Base-by-base conservation (phyloP, 2,797 vertebrate genomes). In the Echiichthys vipera region DNA sequence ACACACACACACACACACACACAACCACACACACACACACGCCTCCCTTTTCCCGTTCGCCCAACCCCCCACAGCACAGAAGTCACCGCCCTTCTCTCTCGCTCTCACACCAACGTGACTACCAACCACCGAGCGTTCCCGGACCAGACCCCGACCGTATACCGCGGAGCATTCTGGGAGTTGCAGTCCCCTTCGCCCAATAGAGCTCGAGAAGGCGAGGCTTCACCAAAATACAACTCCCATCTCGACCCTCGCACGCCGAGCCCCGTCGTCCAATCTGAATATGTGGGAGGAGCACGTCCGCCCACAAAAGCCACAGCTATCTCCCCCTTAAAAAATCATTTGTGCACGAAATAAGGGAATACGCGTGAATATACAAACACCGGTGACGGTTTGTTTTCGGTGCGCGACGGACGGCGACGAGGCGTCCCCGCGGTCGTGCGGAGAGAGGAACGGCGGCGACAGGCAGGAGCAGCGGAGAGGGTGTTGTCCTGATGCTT, bases 261-360 rank as follows among this genome's bases (percentile, higher is more conserved):
- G 89, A 91, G 83, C 58, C 61, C 86, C 80, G 71, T 83, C 87
- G 84, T 90, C 93, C 93, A 94, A 95, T 95, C 93, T 94, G 94
- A 95, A 95, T 94, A 95, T 86, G 92, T 93, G 92, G 95, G 95
- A 93, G 95, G 94, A 90, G 93, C 92, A 84, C 82, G 78, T 93
- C 94, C 94, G 94, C 95, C 94, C 94, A 95, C 92, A 93, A 94
- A 93, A 94, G 91, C 92, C 90, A 92, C 89, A 85, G 90, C 89
- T 88, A 90, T 92, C 88, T 88, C 74, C 79, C 78, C 74, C 53
- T 71, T 61, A 75, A 66, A 83, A 86, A 84, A 87, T 61, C 91
- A 92, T 90, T 89, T 88, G 92, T 90, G 85, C 85, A 87, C 71
- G 88, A 91, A 92, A 90, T 88, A 83, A 69, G 62, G 83, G 76